phyloP scores from a whole-genome alignment of 2,797 vertebrate species.

The Sebastes nivosus region DNA sequence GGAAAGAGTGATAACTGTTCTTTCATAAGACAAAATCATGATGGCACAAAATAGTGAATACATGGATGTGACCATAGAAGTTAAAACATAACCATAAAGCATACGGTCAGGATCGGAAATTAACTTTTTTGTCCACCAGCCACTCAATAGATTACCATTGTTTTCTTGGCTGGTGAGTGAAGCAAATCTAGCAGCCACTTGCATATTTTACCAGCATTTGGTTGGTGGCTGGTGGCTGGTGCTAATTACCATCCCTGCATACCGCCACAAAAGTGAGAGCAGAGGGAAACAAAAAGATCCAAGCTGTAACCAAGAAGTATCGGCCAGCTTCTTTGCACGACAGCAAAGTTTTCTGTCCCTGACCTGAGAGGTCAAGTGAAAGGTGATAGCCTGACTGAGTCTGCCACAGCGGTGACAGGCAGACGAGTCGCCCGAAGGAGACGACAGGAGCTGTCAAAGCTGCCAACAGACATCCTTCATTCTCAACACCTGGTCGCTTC shows the following conservation, averaged over 20 bases:
- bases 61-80: neutral
- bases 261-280: neutral
- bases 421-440: constrained; percentile 5
- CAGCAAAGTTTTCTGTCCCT: neutral
- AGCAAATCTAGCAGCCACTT: too few relatives aligned
- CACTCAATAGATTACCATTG: too few relatives aligned
- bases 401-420: neutral
- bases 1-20: neutral
- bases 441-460: constrained; percentile 43
- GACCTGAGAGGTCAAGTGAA: constrained; percentile 47
- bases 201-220: too few relatives aligned
- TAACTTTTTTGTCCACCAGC: too few relatives aligned
- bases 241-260: too few relatives aligned
- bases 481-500: constrained; percentile 34
- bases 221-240: too few relatives aligned
- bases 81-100: neutral
- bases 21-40: neutral
- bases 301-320: neutral
- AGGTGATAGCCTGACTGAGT: constrained; percentile 19
- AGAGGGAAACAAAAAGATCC: neutral
- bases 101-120: too few relatives aligned
- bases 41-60: neutral
- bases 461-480: neutral
- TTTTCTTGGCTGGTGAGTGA: too few relatives aligned
- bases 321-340: neutral